Conservation (phyloP, 2,888 invertebrate species). For the Plagodis pulveraria region DNA sequence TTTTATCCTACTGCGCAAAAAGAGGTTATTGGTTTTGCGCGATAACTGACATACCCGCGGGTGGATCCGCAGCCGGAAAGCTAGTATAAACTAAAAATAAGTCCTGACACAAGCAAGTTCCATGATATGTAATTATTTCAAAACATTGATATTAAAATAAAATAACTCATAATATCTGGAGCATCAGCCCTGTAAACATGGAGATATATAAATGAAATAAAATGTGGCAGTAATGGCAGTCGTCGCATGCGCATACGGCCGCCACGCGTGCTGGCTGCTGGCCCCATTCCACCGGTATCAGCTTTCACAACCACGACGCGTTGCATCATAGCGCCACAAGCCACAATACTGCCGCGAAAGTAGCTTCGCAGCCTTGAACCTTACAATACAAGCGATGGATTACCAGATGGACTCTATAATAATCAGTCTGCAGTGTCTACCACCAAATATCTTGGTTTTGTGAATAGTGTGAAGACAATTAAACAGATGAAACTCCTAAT, state of each 20-base stretch:
- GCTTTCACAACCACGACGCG: constrained; percentile 80
- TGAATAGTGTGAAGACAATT: background rate
- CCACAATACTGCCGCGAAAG: constrained; percentile 18
- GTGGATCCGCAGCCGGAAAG: too few species aligned
- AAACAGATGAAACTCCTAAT: too few species aligned
- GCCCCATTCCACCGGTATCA: constrained; percentile 74
- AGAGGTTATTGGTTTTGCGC: too few species aligned
- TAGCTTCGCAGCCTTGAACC: constrained; percentile 27
- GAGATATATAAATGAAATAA: constrained; percentile 4
- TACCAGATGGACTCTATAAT: background rate
- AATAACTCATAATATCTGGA: too few species aligned
- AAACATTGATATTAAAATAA: too few species aligned
- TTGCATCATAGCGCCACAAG: constrained; percentile 53
- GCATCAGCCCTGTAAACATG: too few species aligned
- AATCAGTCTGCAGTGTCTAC: too few species aligned
- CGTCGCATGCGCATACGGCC: constrained; percentile 20
- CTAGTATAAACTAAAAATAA: too few species aligned
- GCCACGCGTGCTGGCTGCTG: constrained; percentile 64
- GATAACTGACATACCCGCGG: too few species aligned
- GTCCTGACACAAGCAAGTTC: too few species aligned
- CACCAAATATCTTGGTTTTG: background rate
- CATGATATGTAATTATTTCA: too few species aligned
- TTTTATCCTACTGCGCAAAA: too few species aligned
- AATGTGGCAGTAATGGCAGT: constrained; percentile 9
- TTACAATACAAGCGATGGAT: constrained; percentile 7